Evolutionary conservation across 2,888 invertebrate genomes (phyloP).

Genomic region (Yponomeuta cagnagella): DNA sequence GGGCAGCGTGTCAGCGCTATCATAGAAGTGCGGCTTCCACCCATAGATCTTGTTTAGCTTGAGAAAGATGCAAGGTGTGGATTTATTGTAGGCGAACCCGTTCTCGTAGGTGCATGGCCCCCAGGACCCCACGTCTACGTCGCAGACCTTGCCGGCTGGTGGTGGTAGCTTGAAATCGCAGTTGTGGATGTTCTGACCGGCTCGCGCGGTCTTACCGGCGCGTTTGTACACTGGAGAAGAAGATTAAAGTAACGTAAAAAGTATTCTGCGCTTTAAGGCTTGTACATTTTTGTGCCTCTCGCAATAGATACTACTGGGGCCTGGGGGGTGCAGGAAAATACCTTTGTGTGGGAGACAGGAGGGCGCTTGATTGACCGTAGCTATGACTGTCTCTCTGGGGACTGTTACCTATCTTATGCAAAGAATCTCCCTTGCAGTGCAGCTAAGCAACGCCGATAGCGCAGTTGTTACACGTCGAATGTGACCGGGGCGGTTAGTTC

Average conservation of each 20-base stretch:
- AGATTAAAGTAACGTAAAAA: slow-evolving; percentile 2
- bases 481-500: no score
- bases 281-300: no score
- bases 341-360: no score
- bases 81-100: slow-evolving; percentile 92
- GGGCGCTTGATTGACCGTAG: no score
- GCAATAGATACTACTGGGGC: no score
- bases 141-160: slow-evolving; percentile 86
- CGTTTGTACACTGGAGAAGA: slow-evolving; percentile 81
- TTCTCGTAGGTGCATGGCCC: slow-evolving; percentile 88
- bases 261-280: not conserved
- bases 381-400: no score
- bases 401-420: no score
- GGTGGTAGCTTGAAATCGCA: slow-evolving; percentile 84
- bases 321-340: no score
- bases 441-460: no score
- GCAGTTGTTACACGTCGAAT: no score
- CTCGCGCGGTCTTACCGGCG: slow-evolving; percentile 81
- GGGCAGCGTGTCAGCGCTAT: slow-evolving; percentile 82
- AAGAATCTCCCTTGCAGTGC: no score
- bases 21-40: slow-evolving; percentile 90
- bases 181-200: slow-evolving; percentile 84
- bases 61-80: slow-evolving; percentile 94
- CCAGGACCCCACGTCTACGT: slow-evolving; percentile 89
- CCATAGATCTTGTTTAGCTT: slow-evolving; percentile 97